Percentiles rank a stretch among this genome's conserved stretches.
These are phyloP conservation scores for Synchiropus splendidus DNA, from an alignment of 2,113 vertebrate species.

Conservation along the genomic window DNA sequence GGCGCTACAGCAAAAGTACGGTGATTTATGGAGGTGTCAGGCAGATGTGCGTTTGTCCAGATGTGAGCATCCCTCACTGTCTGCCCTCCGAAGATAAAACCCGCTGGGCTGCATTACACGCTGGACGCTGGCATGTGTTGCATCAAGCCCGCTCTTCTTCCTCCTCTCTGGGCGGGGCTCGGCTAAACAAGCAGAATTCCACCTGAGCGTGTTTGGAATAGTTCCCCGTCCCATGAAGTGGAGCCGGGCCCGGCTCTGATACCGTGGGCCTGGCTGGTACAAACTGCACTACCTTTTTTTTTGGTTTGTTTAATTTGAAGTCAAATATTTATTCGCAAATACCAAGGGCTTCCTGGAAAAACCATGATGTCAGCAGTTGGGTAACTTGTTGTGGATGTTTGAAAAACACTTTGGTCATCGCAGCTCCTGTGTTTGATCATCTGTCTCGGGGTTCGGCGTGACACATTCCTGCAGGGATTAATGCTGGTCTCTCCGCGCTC, in stretches of 20 bases:
- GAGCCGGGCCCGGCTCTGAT: slow-evolving; percentile 5
- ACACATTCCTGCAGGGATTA: slow-evolving; percentile 60
- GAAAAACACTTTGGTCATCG: slow-evolving; percentile 37
- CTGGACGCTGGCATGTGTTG: slow-evolving; percentile 56
- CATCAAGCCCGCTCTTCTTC: slow-evolving; percentile 59
- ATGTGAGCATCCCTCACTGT: slow-evolving; percentile 50
- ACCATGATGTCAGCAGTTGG: slow-evolving; percentile 5
- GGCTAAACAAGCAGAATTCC: slow-evolving; percentile 28
- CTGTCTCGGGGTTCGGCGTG: slow-evolving; percentile 52
- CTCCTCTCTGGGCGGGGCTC: no score
- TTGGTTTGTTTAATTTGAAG: neutral
- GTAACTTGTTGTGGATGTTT: slow-evolving; percentile 25
- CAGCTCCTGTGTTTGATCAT: slow-evolving; percentile 57
- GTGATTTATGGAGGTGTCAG: neutral
- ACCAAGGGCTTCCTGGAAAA: neutral
- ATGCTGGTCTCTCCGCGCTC: slow-evolving; percentile 4
- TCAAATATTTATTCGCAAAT: neutral
- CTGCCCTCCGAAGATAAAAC: slow-evolving; percentile 58
- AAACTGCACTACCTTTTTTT: no score
- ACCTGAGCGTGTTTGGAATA: slow-evolving; percentile 57
- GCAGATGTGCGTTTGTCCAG: slow-evolving; percentile 25
- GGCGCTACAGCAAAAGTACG: no score
- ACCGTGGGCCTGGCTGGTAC: slow-evolving; percentile 12
- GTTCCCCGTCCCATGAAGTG: slow-evolving; percentile 31
- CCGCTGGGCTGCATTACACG: slow-evolving; percentile 49